These are phyloP conservation scores for Choloepus didactylus DNA, from an alignment of 2,797 vertebrate genomes.

Conservation along the genomic window DNA sequence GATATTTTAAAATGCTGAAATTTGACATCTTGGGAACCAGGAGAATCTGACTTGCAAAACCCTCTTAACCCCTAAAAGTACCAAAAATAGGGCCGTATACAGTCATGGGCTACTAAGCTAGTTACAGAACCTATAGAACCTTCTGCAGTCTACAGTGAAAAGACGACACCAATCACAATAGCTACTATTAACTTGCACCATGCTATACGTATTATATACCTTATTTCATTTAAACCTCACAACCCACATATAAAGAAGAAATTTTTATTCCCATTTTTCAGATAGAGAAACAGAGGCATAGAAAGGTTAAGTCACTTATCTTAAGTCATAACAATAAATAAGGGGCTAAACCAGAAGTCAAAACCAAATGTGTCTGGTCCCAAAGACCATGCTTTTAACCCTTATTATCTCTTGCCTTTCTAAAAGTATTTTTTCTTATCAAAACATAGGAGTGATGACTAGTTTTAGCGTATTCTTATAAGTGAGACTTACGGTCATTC, in stretches of 20 bases:
- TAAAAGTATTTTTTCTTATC: constrained; percentile 23
- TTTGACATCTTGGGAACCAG: neutral
- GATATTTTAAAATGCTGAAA: neutral
- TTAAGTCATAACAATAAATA: neutral
- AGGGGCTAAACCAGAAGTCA: neutral
- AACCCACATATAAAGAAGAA: neutral
- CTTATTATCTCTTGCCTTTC: neutral
- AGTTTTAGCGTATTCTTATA: neutral
- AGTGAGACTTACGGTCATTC: neutral
- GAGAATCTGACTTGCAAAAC: neutral
- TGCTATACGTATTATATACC: neutral
- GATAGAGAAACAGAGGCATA: constrained; percentile 21
- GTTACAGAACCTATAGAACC: neutral
- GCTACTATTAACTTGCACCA: neutral
- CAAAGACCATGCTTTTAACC: neutral
- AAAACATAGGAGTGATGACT: neutral
- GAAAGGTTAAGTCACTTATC: neutral
- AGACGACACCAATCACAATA: neutral
- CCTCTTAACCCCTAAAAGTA: neutral
- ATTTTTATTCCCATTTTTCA: constrained; percentile 18
- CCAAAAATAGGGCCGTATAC: neutral
- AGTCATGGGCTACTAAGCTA: neutral
- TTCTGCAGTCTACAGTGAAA: neutral
- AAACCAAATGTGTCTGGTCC: neutral
- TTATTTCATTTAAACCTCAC: neutral